phyloP scores from a whole-genome alignment of 2,888 invertebrate species.

The Leptinotarsa rubiginosa region DNA sequence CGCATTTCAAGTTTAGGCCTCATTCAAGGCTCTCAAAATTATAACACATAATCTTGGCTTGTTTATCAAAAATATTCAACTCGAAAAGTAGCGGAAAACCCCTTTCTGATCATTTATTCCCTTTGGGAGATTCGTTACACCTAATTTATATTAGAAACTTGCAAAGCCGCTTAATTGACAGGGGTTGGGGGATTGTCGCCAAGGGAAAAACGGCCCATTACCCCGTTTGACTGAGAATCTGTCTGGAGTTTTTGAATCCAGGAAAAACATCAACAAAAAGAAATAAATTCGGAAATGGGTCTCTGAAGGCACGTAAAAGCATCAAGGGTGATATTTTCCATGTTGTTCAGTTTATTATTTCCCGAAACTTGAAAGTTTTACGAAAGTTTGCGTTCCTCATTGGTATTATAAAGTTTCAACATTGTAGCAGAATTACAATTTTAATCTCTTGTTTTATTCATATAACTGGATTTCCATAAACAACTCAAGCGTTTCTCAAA shows the following conservation, averaged over 20 bases:
- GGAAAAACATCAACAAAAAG: background rate
- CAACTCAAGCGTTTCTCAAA: no score
- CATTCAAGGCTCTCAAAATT: no score
- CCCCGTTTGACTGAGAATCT: background rate
- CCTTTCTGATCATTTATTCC: background rate
- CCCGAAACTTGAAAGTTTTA: background rate
- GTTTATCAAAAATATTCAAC: no score
- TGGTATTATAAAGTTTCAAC: slow-evolving; percentile 4
- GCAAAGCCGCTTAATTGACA: background rate
- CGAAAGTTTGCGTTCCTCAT: background rate
- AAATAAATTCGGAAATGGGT: background rate
- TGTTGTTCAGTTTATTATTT: background rate
- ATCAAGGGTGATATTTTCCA: background rate
- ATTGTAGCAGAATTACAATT: background rate
- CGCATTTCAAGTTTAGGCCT: no score
- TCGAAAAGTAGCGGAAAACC: background rate
- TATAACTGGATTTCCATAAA: background rate
- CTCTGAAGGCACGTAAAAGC: background rate
- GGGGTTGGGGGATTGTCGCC: background rate
- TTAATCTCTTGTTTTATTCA: background rate
- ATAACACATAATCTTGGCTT: no score
- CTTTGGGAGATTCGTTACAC: background rate
- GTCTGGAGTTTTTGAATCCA: background rate
- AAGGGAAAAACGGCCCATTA: background rate
- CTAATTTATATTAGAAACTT: background rate